Percentiles rank a stretch among this genome's conserved stretches.
These are phyloP conservation scores for Austrolebias charrua DNA, from an alignment of 2,797 vertebrate species.

Conservation along the genomic window DNA sequence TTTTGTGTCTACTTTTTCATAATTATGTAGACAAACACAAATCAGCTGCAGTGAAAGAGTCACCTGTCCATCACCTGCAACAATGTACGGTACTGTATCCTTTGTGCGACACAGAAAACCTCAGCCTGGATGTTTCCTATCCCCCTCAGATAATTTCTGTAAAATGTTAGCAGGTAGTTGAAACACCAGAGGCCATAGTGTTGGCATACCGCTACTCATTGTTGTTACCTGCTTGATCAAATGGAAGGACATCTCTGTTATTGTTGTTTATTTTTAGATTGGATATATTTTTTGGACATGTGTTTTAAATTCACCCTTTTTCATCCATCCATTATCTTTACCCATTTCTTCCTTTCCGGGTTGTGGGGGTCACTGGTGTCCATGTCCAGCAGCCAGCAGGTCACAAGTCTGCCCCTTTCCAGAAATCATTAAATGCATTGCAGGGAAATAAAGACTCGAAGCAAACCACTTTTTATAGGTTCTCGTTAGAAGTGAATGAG, in stretches of 20 bases:
- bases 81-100: constrained; percentile 6
- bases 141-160: constrained; percentile 29
- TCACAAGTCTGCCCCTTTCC: not conserved
- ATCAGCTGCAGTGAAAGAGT: constrained; percentile 53
- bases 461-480: constrained; percentile 41
- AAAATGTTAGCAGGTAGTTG: constrained; percentile 56
- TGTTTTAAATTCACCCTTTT: constrained; percentile 5
- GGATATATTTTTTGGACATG: not conserved
- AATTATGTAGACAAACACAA: constrained; percentile 37
- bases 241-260: not conserved
- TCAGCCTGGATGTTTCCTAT: not conserved
- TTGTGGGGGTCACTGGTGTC: no score
- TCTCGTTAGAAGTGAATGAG: constrained; percentile 47
- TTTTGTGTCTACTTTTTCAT: constrained; percentile 40
- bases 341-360: no score
- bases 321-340: not conserved
- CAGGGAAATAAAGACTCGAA: constrained; percentile 35
- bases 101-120: constrained; percentile 19
- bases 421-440: constrained; percentile 33
- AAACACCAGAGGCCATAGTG: constrained; percentile 13
- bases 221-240: constrained; percentile 36
- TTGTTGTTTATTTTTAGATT: not conserved
- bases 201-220: constrained; percentile 14
- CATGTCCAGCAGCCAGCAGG: no score
- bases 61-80: constrained; percentile 47